These are phyloP conservation scores for Drosophila sulfurigaster DNA, from an alignment of 1,140 invertebrate species.

Conservation along the genomic window DNA sequence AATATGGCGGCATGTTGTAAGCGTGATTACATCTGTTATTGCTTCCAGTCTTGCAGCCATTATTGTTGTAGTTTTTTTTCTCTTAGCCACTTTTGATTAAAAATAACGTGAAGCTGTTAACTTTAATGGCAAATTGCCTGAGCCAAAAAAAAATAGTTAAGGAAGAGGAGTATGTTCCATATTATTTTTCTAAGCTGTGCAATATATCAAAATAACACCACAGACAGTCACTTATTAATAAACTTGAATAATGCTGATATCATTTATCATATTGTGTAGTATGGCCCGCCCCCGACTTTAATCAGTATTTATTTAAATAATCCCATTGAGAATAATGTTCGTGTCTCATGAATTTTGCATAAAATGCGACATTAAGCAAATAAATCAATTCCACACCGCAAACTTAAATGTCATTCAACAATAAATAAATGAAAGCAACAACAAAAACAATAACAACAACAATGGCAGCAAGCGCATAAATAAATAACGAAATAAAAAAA, in stretches of 20 bases:
- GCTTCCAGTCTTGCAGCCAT: constrained; percentile 18
- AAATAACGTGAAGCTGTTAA: constrained; percentile 41
- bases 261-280: constrained; percentile 31
- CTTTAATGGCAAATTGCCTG: constrained; percentile 23
- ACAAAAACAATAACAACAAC: background rate
- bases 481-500: constrained; percentile 17
- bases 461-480: constrained; percentile 18
- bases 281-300: constrained; percentile 12
- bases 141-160: constrained; percentile 2
- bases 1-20: constrained; percentile 46
- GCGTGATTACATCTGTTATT: constrained; percentile 52
- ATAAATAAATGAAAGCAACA: constrained; percentile 42
- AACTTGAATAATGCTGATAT: constrained; percentile 9
- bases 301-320: constrained; percentile 57
- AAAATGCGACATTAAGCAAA: constrained; percentile 27
- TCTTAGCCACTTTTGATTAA: constrained; percentile 41
- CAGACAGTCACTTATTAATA: constrained; percentile 28
- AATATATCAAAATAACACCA: constrained; percentile 13
- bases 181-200: constrained; percentile 7
- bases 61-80: constrained; percentile 25
- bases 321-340: constrained; percentile 22
- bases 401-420: constrained; percentile 52
- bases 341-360: constrained; percentile 32
- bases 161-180: background rate
- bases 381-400: constrained; percentile 59